phyloP scores from a whole-genome alignment of 2,113 vertebrate genomes.

The Poeciliopsis prolifica region DNA sequence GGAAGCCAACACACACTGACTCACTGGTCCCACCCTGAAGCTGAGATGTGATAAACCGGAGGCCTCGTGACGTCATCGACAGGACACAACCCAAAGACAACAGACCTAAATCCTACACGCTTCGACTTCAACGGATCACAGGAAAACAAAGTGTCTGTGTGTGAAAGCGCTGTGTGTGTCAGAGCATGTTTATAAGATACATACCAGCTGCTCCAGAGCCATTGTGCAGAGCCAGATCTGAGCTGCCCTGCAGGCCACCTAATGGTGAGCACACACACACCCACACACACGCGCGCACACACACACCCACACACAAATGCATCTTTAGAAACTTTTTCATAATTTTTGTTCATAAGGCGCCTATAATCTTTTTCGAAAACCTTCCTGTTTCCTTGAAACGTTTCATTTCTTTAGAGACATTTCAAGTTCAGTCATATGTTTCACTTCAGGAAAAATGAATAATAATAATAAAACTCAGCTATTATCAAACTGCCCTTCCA shows the following conservation, averaged over 20 bases:
- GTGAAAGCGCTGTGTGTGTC: not conserved
- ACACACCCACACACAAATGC: constrained; percentile 10
- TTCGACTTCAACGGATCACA: not conserved
- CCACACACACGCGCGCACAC: too few species aligned
- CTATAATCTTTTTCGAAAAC: not conserved
- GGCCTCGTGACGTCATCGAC: not conserved
- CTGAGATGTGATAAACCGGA: not conserved
- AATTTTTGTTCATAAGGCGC: not conserved
- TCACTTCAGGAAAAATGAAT: not conserved
- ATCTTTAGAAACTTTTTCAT: not conserved
- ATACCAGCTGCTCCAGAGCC: constrained; percentile 87
- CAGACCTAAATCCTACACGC: not conserved
- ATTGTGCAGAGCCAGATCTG: constrained; percentile 87
- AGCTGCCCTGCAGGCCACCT: constrained; percentile 85
- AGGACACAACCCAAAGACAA: not conserved
- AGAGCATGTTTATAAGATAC: constrained; percentile 49
- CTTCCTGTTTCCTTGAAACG: not conserved
- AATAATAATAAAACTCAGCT: not conserved
- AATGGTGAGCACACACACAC: not conserved
- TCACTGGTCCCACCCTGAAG: not conserved
- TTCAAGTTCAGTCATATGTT: not conserved
- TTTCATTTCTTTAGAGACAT: constrained; percentile 3
- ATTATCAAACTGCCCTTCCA: not conserved
- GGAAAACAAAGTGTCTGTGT: not conserved
- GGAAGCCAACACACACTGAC: not conserved